Percentiles rank a stretch among this genome's conserved stretches.
phyloP scores from a whole-genome alignment of 2,113 vertebrate genomes.

The Anseranas semipalmata region DNA sequence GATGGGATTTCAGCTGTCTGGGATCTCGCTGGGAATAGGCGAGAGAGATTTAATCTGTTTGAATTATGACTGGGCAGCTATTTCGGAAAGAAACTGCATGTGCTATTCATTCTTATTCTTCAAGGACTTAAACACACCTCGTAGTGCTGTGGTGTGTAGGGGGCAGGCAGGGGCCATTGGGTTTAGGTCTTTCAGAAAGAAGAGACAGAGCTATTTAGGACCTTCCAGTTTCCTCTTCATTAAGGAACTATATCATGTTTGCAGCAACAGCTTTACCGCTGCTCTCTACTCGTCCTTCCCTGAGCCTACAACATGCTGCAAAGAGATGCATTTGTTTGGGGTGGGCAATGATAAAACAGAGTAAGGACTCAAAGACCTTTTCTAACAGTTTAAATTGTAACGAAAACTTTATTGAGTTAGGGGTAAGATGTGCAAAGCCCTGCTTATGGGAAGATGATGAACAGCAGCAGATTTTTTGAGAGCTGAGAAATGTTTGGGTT shows the following conservation, averaged over 20 bases:
- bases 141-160: rapidly evolving
- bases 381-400: neutral
- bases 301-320: neutral
- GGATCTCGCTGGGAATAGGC: neutral
- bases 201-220: neutral
- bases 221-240: neutral
- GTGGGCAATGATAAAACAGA: neutral
- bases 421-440: neutral
- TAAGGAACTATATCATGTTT: neutral
- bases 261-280: neutral
- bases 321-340: neutral
- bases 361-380: neutral
- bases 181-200: neutral
- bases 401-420: neutral
- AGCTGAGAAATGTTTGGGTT: neutral
- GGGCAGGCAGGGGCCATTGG: neutral
- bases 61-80: neutral
- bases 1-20: neutral
- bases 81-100: neutral
- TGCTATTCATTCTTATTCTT: neutral
- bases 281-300: neutral
- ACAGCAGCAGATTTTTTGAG: neutral
- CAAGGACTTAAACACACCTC: neutral
- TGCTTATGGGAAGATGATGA: neutral
- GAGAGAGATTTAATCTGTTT: neutral